Evolutionary conservation across 2,888 invertebrate species (phyloP), one percentile per base, ranked within the genome.

Genomic region (Thera britannica): DNA sequence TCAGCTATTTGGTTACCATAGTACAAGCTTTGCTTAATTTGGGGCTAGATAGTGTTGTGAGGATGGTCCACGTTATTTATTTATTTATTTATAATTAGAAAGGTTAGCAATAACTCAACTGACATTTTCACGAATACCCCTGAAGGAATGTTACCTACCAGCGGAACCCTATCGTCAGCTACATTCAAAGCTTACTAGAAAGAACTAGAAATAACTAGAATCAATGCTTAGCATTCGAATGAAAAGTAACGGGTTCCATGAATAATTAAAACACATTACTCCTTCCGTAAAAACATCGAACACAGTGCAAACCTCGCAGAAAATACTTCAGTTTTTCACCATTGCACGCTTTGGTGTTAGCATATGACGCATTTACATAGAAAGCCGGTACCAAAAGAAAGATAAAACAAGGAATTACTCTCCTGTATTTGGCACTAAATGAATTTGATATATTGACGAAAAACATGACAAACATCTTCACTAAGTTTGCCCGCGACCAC

Each of bases 291-390:
- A 70, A 70, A 70, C 70, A 70, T 70, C 70, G 70, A 70, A 70
- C 68, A 52, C 62, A 51, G 54, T 58, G 52, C 65, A 70, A 62
- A 56, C 70, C 62, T 52, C 44, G 68, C 65, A 60, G 70, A 70
- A 70, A 71, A 67, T 67, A 67, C 70, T 67, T 67, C 60, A 67
- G 63, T 71, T 71, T 71, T 71, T 71, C 67, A 71, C 67, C 58
- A 58, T 62, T 58, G 70, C 70, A 71, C 70, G 70, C 70, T 71
- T 71, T 59, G 59, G 64, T 71, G 70, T 67, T 71, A 67, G 70
- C 65, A 65, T 71, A 71, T 38, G 44, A 48, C 12, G 56, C 34
- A 58, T 46, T 61, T 62, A 59, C 12, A 56, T 9, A 52, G 48
- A 59, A 68, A 64, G 52, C 65, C 41, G 59, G 8, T n/a, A 2